These are phyloP conservation scores for Rhinoraja longicauda DNA, from an alignment of 2,797 vertebrate genomes.

Conservation along the genomic window DNA sequence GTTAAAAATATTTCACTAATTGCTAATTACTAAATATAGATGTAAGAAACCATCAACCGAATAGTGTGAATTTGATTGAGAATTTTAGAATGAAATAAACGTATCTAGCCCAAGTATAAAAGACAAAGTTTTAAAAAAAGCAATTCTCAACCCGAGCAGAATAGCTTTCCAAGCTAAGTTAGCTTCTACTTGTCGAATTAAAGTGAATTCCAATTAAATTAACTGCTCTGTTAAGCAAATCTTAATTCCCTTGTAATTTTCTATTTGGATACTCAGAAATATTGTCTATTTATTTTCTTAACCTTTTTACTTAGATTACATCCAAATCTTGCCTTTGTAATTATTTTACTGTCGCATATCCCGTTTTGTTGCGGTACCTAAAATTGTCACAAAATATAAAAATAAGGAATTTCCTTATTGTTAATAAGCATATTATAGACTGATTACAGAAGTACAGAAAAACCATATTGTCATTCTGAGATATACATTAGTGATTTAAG, in stretches of 20 bases:
- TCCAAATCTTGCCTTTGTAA: not conserved
- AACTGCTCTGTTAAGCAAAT: not conserved
- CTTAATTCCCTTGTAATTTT: not conserved
- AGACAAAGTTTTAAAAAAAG: not conserved
- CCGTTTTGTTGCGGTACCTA: no score
- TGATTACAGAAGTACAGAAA: not conserved
- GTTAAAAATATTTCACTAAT: not conserved
- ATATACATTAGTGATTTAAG: not conserved
- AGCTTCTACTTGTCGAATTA: not conserved
- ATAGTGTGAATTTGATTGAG: not conserved
- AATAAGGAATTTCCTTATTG: not conserved
- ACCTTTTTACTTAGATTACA: not conserved
- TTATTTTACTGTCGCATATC: not conserved
- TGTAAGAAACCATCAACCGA: not conserved
- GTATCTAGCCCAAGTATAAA: not conserved
- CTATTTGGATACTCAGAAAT: conserved; percentile 9
- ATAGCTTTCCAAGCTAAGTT: not conserved
- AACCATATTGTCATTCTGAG: not conserved
- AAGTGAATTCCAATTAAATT: not conserved
- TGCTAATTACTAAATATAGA: not conserved
- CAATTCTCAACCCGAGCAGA: not conserved
- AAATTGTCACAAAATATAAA: not conserved
- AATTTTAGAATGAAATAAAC: not conserved
- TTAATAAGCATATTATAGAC: not conserved
- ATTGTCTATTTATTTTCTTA: not conserved